Evolutionary conservation across 2,797 vertebrate species (phyloP).

Genomic region (Scolopax rusticola): DNA sequence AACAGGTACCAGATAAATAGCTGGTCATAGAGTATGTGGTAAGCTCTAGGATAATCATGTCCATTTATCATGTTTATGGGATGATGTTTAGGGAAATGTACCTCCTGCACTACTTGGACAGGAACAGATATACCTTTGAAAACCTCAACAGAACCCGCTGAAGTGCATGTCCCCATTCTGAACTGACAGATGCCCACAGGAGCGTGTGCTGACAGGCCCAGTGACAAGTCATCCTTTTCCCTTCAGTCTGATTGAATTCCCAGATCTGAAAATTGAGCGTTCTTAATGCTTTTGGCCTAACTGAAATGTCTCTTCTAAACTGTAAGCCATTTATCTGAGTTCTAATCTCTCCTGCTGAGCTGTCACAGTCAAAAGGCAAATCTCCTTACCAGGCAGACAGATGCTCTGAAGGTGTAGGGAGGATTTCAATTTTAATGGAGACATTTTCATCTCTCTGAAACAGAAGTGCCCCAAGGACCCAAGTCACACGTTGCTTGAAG

Average conservation of each 20-base stretch:
- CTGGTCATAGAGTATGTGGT: neutral
- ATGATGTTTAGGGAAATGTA: neutral
- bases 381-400: conserved; percentile 49
- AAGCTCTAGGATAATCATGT: neutral
- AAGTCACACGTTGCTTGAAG: neutral
- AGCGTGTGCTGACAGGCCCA: conserved; percentile 13
- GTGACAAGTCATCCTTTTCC: conserved; percentile 65
- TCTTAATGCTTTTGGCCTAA: conserved; percentile 61
- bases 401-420: conserved; percentile 37
- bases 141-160: neutral
- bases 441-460: conserved; percentile 21
- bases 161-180: neutral
- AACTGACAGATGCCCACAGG: conserved; percentile 42
- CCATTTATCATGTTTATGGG: conserved; percentile 17
- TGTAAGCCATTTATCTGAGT: conserved; percentile 57
- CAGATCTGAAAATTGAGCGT: conserved; percentile 58
- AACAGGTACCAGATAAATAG: neutral
- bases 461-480: neutral
- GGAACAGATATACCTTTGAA: neutral
- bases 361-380: conserved; percentile 56
- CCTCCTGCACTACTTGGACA: neutral
- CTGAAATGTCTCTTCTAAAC: conserved; percentile 65
- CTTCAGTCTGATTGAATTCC: conserved; percentile 65
- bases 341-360: conserved; percentile 53
- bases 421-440: conserved; percentile 17